These are phyloP conservation scores for Periparus ater DNA, from an alignment of 2,797 vertebrate genomes.

Conservation along the genomic window DNA sequence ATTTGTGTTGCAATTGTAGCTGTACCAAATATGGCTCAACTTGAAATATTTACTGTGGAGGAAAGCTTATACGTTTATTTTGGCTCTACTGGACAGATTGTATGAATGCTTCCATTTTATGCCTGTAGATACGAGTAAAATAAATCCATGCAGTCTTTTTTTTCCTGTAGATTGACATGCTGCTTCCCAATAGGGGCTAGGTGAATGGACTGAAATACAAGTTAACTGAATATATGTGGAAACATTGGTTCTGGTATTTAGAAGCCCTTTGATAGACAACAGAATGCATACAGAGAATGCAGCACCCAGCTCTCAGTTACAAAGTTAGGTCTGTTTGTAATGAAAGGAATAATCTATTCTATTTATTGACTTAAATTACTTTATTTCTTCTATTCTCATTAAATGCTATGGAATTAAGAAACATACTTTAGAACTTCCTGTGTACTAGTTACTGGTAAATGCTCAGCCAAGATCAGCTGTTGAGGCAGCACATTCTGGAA, in stretches of 20 bases:
- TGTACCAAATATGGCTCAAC: not conserved
- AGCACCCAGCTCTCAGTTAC: not conserved
- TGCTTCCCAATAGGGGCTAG: not conserved
- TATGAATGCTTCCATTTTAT: not conserved
- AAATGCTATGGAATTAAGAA: not conserved
- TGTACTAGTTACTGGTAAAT: not conserved
- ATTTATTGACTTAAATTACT: not conserved
- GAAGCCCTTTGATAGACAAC: not conserved
- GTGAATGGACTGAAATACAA: not conserved
- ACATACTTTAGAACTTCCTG: not conserved
- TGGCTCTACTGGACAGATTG: not conserved
- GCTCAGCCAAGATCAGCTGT: not conserved
- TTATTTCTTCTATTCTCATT: not conserved
- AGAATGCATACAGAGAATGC: not conserved
- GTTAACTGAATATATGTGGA: not conserved
- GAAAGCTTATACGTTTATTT: not conserved
- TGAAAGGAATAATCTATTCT: not conserved
- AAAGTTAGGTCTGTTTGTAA: not conserved
- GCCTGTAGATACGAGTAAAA: not conserved
- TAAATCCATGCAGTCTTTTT: not conserved
- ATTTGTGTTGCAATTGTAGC: not conserved
- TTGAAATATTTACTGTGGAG: not conserved
- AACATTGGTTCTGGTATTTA: not conserved
- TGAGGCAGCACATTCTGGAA: not conserved
- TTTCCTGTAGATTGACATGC: not conserved